phyloP scores from a whole-genome alignment of 2,113 vertebrate species.

The Gadus macrocephalus region DNA sequence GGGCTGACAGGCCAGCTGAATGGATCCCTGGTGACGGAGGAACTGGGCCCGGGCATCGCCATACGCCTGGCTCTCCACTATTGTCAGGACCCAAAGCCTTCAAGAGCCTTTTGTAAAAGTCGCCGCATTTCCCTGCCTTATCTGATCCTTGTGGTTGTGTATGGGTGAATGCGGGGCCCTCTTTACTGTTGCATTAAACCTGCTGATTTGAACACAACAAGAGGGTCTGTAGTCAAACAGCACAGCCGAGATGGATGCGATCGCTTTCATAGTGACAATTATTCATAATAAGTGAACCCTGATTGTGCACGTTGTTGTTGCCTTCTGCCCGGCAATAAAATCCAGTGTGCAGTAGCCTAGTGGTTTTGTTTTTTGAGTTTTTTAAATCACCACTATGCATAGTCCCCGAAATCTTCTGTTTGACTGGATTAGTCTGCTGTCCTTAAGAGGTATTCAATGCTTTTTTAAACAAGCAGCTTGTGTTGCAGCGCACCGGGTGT shows the following conservation, averaged over 20 bases:
- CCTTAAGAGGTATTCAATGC: no score
- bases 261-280: constrained; percentile 23
- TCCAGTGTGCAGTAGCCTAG: neutral
- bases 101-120: constrained; percentile 40
- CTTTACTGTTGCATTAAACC: constrained; percentile 42
- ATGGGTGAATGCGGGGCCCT: no score
- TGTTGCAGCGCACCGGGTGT: no score
- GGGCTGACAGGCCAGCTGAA: constrained; percentile 70
- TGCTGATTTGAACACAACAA: constrained; percentile 6
- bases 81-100: constrained; percentile 38
- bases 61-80: constrained; percentile 27
- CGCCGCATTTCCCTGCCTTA: neutral
- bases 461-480: no score
- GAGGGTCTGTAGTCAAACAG: no score
- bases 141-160: neutral
- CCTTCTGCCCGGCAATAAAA: no score
- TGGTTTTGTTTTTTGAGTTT: constrained; percentile 46
- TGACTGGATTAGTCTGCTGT: no score
- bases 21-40: constrained; percentile 55
- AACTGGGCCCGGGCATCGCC: constrained; percentile 40
- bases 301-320: neutral
- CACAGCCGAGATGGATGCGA: no score
- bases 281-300: neutral
- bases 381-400: no score
- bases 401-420: no score